Evolutionary conservation across 2,888 invertebrate genomes (phyloP), one percentile per base, ranked within the genome.

Genomic region (Andrena fulva): DNA sequence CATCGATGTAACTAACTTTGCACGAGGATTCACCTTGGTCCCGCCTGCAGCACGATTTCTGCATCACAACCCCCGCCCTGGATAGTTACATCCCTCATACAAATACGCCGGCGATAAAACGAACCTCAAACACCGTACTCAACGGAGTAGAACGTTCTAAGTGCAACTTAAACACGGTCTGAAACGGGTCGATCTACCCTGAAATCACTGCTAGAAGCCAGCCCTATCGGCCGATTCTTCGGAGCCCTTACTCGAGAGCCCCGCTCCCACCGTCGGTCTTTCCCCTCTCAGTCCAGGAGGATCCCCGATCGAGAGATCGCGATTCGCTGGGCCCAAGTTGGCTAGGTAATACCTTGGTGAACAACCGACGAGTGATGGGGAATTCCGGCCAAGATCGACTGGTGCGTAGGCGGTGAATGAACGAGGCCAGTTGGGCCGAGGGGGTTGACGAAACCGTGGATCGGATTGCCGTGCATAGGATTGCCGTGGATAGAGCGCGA

Each of bases 381-480:
- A 80, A 91, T 89, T 85, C 91, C 91, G 69, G 88, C 80, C 64
- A 87, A 84, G 56, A 87, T 82, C 73, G 86, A 76, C 64, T 85
- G 74, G 64, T 87, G 89, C 48, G 88, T 64, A 56, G 89, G 86
- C 54, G 91, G 83, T n/a, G 89, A 85, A 84, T 90, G 91, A 77
- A 89, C 88, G 76, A 91, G 87, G 70, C 90, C 90, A 67, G 89
- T 89, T 50, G 93, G 93, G 50, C 93, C 93, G 75, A 93, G 91
- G 48, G 93, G 93, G 87, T 93, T 93, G 82, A 93, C 92, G 84
- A 93, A 93, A 48, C 93, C 93, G 82, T 93, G 93, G 79, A 91
- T 89, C 24, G 92, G 89, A 84, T 90, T 92, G 56, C 89, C 87
- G 77, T 92, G 93, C 77, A 91, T 80, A 2, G 91, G 90, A 85